Base-by-base conservation (phyloP, 2,797 vertebrate genomes). In the Sebastes taczanowskii region DNA sequence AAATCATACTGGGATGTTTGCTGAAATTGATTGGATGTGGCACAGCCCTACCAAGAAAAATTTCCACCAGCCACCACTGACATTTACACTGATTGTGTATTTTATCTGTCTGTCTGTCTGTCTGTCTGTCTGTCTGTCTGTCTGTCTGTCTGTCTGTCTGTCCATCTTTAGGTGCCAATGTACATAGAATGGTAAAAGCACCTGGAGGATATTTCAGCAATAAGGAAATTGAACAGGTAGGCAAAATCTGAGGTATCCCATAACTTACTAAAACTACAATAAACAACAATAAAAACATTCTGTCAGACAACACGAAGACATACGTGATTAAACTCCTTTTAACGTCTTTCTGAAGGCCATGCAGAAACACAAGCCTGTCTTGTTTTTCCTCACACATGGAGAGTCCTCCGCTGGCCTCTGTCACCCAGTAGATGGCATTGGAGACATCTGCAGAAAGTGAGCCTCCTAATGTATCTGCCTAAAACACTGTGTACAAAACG, bases 361-460 rank as follows among this genome's bases (percentile, higher is more conserved):
- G 72, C 76, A 76, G 22, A 94, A 86, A 88, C 94, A 99, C 94
- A 97, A 96, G 84, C 98, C 98, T 0, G 94, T 92, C 0, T 85
- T 99, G 78, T 96, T 99, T 77, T 99, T 99, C 94, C 96, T 99
- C 85, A 96, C 97, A 71, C 98, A 99, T 0, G 98, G 98, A 84
- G 98, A 99, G 92, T 99, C 98, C 0, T 98, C 98, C n/a, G 96
- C 95, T 0, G 98, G 98, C 0, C 95, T 99, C 63, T 94, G 96
- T 74, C 98, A 99, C 91, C 97, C 98, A 0, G 86, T 99, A 2
- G 97, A 99, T 2, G 97, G 97, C 16, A 93, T 97, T 23, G 98
- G 98, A 77, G 86, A 97, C 65, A 96, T 99, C 32, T 99, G 98
- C 82, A 97, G 95, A 93, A 95, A 97, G 98, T 99, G 83, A 94